Percentiles rank a stretch among this genome's conserved stretches.
These are phyloP conservation scores for Drosophila greeni DNA, from an alignment of 2,888 invertebrate species.

Conservation along the genomic window DNA sequence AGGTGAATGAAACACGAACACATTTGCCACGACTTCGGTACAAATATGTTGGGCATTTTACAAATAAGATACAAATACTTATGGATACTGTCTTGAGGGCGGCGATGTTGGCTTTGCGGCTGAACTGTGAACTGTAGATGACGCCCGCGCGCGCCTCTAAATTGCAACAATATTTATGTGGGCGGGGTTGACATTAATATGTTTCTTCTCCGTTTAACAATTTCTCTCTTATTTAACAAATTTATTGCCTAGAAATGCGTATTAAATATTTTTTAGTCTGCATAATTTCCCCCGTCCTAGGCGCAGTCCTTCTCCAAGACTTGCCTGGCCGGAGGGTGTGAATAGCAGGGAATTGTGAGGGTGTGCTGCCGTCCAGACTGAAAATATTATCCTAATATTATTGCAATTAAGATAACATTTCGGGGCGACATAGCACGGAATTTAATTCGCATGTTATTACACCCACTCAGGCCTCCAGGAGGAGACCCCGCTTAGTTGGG, in stretches of 20 bases:
- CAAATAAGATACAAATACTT: conserved; percentile 62
- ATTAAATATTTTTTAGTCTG: conserved; percentile 37
- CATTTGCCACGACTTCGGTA: conserved; percentile 31
- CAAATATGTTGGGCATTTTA: conserved; percentile 55
- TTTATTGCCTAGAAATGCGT: conserved; percentile 72
- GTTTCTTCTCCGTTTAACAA: conserved; percentile 30
- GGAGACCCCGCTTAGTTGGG: conserved; percentile 12
- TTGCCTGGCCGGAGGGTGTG: neutral
- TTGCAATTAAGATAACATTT: conserved; percentile 4
- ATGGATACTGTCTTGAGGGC: conserved; percentile 64
- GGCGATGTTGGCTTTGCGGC: conserved; percentile 50
- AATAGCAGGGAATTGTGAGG: conserved; percentile 14
- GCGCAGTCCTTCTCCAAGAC: neutral
- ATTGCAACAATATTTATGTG: conserved; percentile 57
- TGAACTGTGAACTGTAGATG: conserved; percentile 19
- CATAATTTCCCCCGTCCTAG: neutral
- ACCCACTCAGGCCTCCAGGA: neutral
- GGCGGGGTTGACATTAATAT: conserved; percentile 49
- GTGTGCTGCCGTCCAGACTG: neutral
- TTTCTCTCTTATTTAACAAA: conserved; percentile 61
- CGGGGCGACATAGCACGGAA: too few relatives aligned
- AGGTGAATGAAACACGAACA: conserved; percentile 24
- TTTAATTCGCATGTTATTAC: conserved; percentile 15
- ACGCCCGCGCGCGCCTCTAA: conserved; percentile 32
- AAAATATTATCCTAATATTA: conserved; percentile 11